Conservation (phyloP, 2,113 vertebrate genomes). For the Aegithalos caudatus region DNA sequence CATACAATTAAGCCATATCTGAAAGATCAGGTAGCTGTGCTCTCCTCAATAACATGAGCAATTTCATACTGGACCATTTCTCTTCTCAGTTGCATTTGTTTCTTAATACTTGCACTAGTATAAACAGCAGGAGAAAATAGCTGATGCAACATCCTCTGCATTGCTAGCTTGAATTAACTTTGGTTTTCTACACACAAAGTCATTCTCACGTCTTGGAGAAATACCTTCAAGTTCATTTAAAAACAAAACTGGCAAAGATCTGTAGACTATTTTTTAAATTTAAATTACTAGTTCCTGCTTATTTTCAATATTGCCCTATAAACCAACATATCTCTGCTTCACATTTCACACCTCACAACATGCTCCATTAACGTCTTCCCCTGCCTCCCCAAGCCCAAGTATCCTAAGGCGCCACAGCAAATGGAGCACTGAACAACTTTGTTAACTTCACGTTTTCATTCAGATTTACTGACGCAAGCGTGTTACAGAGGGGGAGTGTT, state of each 20-base stretch:
- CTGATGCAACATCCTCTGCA: background rate
- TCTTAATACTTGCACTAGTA: background rate
- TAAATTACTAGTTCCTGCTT: background rate
- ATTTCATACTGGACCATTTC: background rate
- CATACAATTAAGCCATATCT: background rate
- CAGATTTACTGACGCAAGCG: conserved; percentile 59
- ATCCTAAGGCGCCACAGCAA: conserved; percentile 44
- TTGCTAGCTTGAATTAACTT: background rate
- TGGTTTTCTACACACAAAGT: background rate
- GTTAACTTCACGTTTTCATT: conserved; percentile 58
- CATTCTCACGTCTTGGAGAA: background rate
- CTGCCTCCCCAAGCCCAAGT: background rate
- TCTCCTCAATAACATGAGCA: background rate
- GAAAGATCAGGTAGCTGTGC: background rate
- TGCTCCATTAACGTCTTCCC: background rate
- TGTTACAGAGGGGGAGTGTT: conserved; percentile 45
- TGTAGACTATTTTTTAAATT: background rate
- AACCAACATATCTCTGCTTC: background rate
- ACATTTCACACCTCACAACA: conserved; percentile 8
- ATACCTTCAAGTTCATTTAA: background rate
- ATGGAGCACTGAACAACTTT: conserved; percentile 39
- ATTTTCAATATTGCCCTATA: background rate
- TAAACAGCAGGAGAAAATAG: background rate
- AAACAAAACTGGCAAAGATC: background rate
- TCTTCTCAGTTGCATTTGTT: background rate